phyloP scores from a whole-genome alignment of 2,888 invertebrate species.

The Plagodis pulveraria region DNA sequence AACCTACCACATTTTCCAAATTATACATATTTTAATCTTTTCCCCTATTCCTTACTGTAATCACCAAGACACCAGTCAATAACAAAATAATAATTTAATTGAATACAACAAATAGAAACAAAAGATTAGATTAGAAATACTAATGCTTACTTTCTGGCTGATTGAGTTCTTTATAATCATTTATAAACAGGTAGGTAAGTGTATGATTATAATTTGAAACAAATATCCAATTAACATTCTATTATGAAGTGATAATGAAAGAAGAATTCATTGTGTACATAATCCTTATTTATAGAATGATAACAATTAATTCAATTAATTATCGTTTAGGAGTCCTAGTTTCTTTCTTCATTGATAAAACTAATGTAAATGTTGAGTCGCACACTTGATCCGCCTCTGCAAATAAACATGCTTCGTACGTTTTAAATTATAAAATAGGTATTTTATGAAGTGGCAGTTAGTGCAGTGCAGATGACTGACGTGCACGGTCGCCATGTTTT shows the following conservation, averaged over 20 bases:
- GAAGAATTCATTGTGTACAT: slow-evolving; percentile 1
- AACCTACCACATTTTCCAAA: too few relatives aligned
- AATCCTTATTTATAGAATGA: slow-evolving; percentile 4
- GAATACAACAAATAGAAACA: too few relatives aligned
- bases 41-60: too few relatives aligned
- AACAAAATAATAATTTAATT: too few relatives aligned
- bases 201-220: not conserved
- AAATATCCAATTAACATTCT: not conserved
- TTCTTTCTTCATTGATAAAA: slow-evolving; percentile 13
- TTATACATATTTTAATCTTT: too few relatives aligned
- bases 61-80: too few relatives aligned
- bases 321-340: not conserved
- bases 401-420: slow-evolving; percentile 12
- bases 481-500: not conserved
- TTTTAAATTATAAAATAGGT: slow-evolving; percentile 33
- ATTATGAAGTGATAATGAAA: too few relatives aligned
- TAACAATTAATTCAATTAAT: too few relatives aligned
- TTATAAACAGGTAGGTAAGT: too few relatives aligned
- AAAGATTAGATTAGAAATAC: too few relatives aligned
- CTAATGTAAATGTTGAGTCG: slow-evolving; percentile 9
- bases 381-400: slow-evolving; percentile 13
- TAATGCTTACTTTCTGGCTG: too few relatives aligned
- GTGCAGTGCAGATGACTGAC: slow-evolving; percentile 31
- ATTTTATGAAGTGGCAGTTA: slow-evolving; percentile 34
- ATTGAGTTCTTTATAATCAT: too few relatives aligned